phyloP scores from a whole-genome alignment of 2,888 invertebrate genomes.

The Epistrophella euchroma region DNA sequence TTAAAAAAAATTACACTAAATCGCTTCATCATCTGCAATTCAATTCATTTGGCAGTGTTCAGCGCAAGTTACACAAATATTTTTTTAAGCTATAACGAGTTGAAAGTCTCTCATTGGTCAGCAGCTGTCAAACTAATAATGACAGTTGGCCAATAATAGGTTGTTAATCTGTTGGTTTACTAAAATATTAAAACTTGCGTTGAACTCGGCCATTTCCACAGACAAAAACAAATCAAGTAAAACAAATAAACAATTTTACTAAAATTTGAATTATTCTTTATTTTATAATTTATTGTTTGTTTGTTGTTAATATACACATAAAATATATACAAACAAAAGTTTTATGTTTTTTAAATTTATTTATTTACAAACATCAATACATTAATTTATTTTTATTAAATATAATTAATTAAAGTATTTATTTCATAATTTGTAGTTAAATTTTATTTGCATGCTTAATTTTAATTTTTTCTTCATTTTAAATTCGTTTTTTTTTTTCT shows the following conservation, averaged over 20 bases:
- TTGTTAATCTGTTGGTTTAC: too few species aligned
- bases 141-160: not conserved
- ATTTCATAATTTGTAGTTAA: conserved; percentile 1
- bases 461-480: conserved; percentile 27
- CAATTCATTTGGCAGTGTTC: conserved; percentile 31
- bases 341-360: conserved; percentile 7
- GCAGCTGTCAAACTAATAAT: not conserved
- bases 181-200: not conserved
- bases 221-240: conserved; percentile 36
- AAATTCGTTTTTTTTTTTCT: not conserved
- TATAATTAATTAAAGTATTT: not conserved
- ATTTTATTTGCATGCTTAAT: conserved; percentile 44
- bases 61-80: not conserved
- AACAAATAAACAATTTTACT: conserved; percentile 74
- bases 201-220: conserved; percentile 24
- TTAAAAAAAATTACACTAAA: conserved; percentile 55
- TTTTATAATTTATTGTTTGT: conserved; percentile 60
- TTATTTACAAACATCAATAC: not conserved
- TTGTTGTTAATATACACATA: conserved; percentile 46
- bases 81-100: not conserved
- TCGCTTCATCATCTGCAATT: conserved; percentile 70
- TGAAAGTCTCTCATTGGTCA: not conserved
- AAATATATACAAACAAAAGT: conserved; percentile 21
- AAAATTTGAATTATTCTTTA: conserved; percentile 70
- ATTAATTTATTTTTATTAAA: not conserved